phyloP scores from a whole-genome alignment of 2,888 invertebrate species.

The Oxystoma pomonae region DNA sequence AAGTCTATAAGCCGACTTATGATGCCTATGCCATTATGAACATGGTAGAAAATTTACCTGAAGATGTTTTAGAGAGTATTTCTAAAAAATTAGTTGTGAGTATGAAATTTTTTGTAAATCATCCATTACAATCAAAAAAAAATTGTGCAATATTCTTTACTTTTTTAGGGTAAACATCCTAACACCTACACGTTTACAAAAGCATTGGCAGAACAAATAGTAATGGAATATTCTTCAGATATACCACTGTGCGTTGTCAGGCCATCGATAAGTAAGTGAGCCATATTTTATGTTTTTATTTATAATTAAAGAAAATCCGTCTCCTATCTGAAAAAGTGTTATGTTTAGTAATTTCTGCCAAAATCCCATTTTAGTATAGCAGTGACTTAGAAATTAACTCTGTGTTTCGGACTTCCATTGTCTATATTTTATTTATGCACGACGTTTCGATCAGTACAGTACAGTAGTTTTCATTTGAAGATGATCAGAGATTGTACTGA shows the following conservation, averaged over 20 bases:
- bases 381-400: too few species aligned
- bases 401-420: too few species aligned
- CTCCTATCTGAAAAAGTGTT: too few species aligned
- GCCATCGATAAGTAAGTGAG: constrained; percentile 82
- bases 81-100: constrained; percentile 56
- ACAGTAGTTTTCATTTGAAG: too few species aligned
- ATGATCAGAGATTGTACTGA: too few species aligned
- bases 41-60: constrained; percentile 59
- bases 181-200: constrained; percentile 97
- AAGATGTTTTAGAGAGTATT: constrained; percentile 57
- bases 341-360: too few species aligned
- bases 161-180: constrained; percentile 69
- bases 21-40: constrained; percentile 60
- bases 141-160: constrained; percentile 6
- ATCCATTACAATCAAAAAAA: not conserved
- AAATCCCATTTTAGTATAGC: too few species aligned
- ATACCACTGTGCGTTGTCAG: constrained; percentile 87
- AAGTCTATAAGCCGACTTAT: constrained; percentile 70
- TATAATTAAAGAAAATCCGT: too few species aligned
- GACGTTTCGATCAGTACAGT: too few species aligned
- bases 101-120: constrained; percentile 6
- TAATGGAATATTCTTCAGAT: constrained; percentile 63
- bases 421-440: too few species aligned
- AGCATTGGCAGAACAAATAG: constrained; percentile 84
- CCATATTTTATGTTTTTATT: too few species aligned